A percentile compares a stretch with the other conserved stretches of the same genome.
phyloP scores from a whole-genome alignment of 2,113 vertebrate species.

The Ia io region DNA sequence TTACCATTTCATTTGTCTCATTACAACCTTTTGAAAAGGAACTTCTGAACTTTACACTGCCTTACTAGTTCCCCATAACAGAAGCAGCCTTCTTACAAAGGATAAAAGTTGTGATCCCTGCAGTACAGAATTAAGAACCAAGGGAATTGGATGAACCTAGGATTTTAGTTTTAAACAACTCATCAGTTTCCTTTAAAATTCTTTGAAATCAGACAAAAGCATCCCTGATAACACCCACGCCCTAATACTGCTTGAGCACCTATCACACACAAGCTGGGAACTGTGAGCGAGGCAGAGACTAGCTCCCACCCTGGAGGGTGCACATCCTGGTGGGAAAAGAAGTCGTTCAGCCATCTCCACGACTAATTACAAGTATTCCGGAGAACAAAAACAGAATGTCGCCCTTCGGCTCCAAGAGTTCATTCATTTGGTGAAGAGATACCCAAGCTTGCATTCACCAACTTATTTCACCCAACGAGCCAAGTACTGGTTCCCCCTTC shows the following conservation, averaged over 20 bases:
- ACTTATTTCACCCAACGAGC: background rate
- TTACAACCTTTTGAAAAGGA: background rate
- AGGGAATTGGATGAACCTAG: background rate
- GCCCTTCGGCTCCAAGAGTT: background rate
- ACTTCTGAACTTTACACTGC: background rate
- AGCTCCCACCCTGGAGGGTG: background rate
- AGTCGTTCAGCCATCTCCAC: background rate
- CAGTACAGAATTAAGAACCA: background rate
- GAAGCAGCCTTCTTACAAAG: background rate
- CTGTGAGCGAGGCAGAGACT: background rate
- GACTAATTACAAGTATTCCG: rapidly evolving
- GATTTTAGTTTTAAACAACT: background rate
- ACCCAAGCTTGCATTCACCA: background rate
- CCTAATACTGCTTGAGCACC: background rate
- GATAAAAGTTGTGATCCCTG: background rate
- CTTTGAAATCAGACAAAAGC: background rate
- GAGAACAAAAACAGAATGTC: background rate
- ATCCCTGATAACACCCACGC: background rate
- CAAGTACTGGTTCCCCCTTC: background rate
- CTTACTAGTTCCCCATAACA: background rate
- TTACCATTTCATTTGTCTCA: background rate
- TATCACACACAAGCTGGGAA: background rate
- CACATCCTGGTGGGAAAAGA: background rate
- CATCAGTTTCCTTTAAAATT: background rate
- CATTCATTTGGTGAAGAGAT: background rate